Evolutionary conservation across 1,140 invertebrate genomes (phyloP).

Genomic region (Drosophila lowei): DNA sequence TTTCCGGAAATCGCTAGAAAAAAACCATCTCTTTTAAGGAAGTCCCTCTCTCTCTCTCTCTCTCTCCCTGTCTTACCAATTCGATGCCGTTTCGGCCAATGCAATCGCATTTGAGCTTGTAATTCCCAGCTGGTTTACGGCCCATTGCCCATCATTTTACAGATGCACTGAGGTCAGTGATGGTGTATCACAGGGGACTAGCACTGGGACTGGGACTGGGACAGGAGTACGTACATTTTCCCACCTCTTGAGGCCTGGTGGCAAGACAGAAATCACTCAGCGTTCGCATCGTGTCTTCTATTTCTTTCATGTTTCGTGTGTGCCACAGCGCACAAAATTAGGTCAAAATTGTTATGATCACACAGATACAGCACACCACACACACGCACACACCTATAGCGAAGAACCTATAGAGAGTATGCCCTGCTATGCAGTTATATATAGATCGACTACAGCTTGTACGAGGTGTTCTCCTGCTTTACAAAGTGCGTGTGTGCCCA

Average conservation of each 20-base stretch:
- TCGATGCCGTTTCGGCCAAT: too few species aligned
- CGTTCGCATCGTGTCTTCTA: conserved; percentile 34
- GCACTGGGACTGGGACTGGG: not conserved
- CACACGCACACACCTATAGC: conserved; percentile 7
- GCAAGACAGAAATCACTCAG: conserved; percentile 53
- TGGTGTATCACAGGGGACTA: conserved; percentile 5
- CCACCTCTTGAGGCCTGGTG: conserved; percentile 16
- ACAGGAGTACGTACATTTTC: conserved; percentile 31
- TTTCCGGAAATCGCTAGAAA: not conserved
- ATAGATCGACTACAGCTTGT: conserved; percentile 57
- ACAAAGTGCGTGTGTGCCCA: conserved; percentile 61
- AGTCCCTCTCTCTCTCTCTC: too few species aligned
- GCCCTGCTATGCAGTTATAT: conserved; percentile 73
- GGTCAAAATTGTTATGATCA: conserved; percentile 82
- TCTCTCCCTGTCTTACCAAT: too few species aligned
- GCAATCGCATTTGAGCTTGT: not conserved
- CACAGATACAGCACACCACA: conserved; percentile 44
- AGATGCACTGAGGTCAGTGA: conserved; percentile 73
- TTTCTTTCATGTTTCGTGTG: conserved; percentile 61
- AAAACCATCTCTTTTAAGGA: too few species aligned
- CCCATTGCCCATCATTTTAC: conserved; percentile 65
- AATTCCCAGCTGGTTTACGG: conserved; percentile 26
- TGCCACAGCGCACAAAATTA: conserved; percentile 59
- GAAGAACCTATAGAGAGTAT: conserved; percentile 7
- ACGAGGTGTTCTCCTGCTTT: conserved; percentile 69